Percentiles rank a stretch among this genome's conserved stretches.
phyloP scores from a whole-genome alignment of 1,140 invertebrate genomes.

The Chelonus insularis region DNA sequence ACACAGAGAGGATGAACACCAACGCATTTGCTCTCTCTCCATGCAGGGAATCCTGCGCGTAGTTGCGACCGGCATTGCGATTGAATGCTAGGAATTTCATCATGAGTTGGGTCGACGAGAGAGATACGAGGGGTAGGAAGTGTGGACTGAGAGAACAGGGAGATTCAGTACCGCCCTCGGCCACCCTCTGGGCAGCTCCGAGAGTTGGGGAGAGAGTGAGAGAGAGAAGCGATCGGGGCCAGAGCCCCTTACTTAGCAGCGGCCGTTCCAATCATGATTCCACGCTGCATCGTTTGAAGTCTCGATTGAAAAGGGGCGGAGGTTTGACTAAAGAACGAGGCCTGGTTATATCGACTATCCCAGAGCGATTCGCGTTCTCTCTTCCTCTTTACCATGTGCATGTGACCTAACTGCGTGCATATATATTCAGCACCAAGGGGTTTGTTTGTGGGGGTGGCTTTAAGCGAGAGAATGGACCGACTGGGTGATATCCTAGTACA shows the following conservation, averaged over 20 bases:
- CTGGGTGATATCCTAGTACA: slow-evolving; percentile 13
- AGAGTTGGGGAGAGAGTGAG: slow-evolving; percentile 14
- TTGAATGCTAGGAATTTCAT: slow-evolving; percentile 63
- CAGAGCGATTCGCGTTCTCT: slow-evolving; percentile 1
- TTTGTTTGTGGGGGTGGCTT: slow-evolving; percentile 13
- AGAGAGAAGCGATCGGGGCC: slow-evolving; percentile 37
- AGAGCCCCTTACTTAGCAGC: slow-evolving; percentile 58
- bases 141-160: slow-evolving; percentile 33
- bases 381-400: neutral
- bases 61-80: slow-evolving; percentile 54
- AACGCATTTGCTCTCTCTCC: slow-evolving; percentile 3
- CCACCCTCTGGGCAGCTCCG: slow-evolving; percentile 35
- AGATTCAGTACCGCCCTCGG: slow-evolving; percentile 48
- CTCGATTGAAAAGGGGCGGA: slow-evolving; percentile 61
- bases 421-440: neutral
- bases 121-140: slow-evolving; percentile 36
- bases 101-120: slow-evolving; percentile 53
- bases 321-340: slow-evolving; percentile 61
- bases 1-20: slow-evolving; percentile 10
- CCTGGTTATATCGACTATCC: slow-evolving; percentile 17
- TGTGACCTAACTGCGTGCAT: slow-evolving; percentile 10
- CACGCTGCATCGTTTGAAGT: slow-evolving; percentile 60
- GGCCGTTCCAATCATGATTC: slow-evolving; percentile 62
- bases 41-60: slow-evolving; percentile 27
- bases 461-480: neutral